Evolutionary conservation across 2,113 vertebrate genomes (phyloP).

Genomic region (Oenanthe melanoleuca): DNA sequence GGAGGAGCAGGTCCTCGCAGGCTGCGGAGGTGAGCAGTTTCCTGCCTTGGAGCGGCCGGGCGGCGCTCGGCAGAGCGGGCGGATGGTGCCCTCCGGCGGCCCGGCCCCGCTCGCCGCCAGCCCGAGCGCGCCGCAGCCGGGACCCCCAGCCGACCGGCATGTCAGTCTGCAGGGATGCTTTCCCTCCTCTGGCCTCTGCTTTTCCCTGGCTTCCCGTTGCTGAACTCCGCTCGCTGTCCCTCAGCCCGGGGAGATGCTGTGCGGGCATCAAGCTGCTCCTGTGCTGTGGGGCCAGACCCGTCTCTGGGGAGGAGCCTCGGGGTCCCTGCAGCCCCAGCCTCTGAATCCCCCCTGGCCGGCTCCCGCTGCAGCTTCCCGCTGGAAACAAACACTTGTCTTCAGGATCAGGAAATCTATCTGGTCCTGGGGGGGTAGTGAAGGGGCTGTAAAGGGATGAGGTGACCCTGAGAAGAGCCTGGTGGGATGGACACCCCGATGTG

Average conservation of each 20-base stretch:
- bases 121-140: not conserved
- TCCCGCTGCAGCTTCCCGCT: not conserved
- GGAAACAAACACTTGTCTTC: not conserved
- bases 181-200: not conserved
- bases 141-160: not conserved
- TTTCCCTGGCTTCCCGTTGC: not conserved
- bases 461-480: not conserved
- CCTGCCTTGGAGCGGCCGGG: not conserved
- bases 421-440: not conserved
- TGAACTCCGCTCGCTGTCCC: not conserved
- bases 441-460: not conserved
- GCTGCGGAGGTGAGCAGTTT: not conserved
- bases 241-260: not conserved
- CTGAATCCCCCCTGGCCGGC: rapidly evolving
- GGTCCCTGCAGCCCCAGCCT: not conserved
- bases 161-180: not conserved
- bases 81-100: constrained; percentile 57
- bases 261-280: not conserved
- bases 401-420: not conserved
- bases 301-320: no score
- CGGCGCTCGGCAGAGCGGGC: not conserved
- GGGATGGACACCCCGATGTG: rapidly evolving
- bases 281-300: rapidly evolving
- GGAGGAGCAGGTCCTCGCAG: not conserved
- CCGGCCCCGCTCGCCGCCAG: not conserved